Percentiles rank a stretch among this genome's conserved stretches.
These are phyloP conservation scores for Megamerina dolium DNA, from an alignment of 2,888 invertebrate genomes.

Conservation along the genomic window DNA sequence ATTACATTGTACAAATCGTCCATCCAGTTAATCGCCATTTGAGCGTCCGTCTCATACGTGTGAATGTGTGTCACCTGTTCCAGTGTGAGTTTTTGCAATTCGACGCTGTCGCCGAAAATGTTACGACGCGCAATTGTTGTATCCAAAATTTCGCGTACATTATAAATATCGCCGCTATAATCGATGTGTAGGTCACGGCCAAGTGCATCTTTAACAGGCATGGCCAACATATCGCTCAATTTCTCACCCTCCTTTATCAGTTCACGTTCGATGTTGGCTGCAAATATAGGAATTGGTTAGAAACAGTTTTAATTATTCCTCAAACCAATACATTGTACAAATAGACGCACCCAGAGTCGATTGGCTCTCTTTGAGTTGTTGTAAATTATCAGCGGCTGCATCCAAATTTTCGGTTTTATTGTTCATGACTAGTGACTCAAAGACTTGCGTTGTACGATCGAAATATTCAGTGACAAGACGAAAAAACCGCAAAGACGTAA, in stretches of 20 bases:
- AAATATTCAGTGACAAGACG: constrained; percentile 69
- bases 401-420: constrained; percentile 56
- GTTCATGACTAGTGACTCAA: constrained; percentile 61
- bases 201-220: constrained; percentile 72
- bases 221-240: constrained; percentile 68
- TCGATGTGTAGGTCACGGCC: constrained; percentile 65
- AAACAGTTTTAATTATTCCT: background rate
- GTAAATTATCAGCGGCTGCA: constrained; percentile 54
- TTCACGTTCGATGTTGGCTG: constrained; percentile 55
- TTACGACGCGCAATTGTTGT: constrained; percentile 64
- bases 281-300: background rate
- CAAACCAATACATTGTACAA: background rate
- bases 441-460: constrained; percentile 61
- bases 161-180: constrained; percentile 66
- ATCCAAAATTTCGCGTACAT: constrained; percentile 65
- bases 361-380: constrained; percentile 58
- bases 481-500: constrained; percentile 70
- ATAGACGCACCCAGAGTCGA: constrained; percentile 55
- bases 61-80: constrained; percentile 72
- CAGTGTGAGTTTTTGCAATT: constrained; percentile 68
- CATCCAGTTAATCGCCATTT: constrained; percentile 72
- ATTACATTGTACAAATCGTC: constrained; percentile 68
- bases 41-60: constrained; percentile 69
- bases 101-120: constrained; percentile 68
- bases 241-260: constrained; percentile 69